A percentile compares a stretch with the other conserved stretches of the same genome.
phyloP scores from a whole-genome alignment of 2,888 invertebrate species.

The Marronus borbonicus region DNA sequence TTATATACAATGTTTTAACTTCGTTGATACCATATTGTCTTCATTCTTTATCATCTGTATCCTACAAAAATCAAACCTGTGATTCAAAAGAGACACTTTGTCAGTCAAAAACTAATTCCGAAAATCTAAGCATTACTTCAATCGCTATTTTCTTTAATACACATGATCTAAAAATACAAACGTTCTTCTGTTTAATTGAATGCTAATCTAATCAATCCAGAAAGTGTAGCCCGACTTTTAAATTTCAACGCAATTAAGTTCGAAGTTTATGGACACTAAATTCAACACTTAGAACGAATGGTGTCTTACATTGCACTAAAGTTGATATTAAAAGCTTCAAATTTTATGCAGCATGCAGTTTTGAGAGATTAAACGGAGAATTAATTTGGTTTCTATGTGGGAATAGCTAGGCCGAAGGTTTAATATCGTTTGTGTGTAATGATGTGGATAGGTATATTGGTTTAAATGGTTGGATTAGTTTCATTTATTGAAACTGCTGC shows the following conservation, averaged over 20 bases:
- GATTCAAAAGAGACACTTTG: too few relatives aligned
- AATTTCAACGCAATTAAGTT: constrained; percentile 3
- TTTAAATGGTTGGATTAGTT: not conserved
- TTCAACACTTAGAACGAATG: not conserved
- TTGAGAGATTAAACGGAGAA: not conserved
- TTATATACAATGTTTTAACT: too few relatives aligned
- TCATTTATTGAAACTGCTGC: not conserved
- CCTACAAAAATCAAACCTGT: too few relatives aligned
- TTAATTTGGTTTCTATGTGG: not conserved
- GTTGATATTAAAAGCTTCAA: not conserved
- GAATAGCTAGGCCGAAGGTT: not conserved
- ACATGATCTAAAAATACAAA: too few relatives aligned
- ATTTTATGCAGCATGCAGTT: not conserved
- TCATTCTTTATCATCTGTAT: too few relatives aligned
- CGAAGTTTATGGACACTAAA: constrained; percentile 15
- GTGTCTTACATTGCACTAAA: not conserved
- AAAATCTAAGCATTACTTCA: too few relatives aligned
- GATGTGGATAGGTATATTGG: not conserved
- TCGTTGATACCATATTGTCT: too few relatives aligned
- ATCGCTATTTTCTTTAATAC: too few relatives aligned
- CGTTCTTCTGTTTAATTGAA: too few relatives aligned
- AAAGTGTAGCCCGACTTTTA: not conserved
- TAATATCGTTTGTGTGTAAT: too few relatives aligned
- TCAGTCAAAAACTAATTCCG: too few relatives aligned
- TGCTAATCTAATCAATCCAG: not conserved